Conservation (phyloP, 1,140 invertebrate genomes). For the Pachyrhynchus sulphureomaculatus region DNA sequence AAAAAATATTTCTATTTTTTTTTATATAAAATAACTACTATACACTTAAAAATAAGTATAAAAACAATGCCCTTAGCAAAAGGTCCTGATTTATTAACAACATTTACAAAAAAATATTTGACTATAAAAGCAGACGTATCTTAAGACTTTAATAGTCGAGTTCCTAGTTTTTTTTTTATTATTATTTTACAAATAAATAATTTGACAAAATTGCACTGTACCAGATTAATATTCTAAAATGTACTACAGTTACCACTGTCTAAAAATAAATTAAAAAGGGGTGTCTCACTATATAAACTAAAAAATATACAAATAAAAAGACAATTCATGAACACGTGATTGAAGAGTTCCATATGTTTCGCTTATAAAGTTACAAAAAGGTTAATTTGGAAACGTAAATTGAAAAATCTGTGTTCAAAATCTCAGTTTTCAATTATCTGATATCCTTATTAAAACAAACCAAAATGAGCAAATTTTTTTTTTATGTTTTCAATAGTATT, state of each 20-base stretch:
- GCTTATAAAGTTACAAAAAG: background rate
- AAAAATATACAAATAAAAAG: background rate
- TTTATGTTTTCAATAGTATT: no score
- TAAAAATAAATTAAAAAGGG: background rate
- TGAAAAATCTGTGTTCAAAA: no score
- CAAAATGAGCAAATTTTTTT: no score
- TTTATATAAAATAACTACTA: background rate
- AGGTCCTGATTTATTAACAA: background rate
- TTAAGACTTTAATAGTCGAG: no score
- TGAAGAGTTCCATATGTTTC: background rate
- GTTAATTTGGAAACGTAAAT: no score
- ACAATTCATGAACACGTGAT: slow-evolving; percentile 7
- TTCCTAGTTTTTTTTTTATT: no score
- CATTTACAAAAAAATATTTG: background rate
- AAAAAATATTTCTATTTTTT: background rate
- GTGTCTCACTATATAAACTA: background rate
- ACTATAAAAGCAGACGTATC: background rate
- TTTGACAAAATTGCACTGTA: slow-evolving; percentile 14
- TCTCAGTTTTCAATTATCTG: no score
- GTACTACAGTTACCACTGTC: no score
- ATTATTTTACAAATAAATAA: background rate
- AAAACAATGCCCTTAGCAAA: slow-evolving; percentile 17
- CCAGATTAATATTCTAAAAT: background rate
- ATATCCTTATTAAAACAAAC: no score
- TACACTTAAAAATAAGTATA: background rate